Conservation (phyloP, 2,888 invertebrate genomes). For the Papilio gigon region DNA sequence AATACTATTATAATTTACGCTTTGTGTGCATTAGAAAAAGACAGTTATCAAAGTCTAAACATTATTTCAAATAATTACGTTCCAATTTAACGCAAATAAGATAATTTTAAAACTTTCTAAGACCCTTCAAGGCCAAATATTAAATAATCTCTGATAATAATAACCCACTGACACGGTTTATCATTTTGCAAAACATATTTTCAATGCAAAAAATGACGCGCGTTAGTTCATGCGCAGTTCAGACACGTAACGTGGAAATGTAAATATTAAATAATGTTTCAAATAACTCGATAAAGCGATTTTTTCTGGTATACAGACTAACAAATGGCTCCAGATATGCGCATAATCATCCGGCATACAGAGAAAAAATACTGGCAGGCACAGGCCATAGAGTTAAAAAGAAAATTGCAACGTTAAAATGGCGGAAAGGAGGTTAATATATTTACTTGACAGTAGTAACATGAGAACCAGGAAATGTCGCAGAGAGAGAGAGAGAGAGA, state of each 20-base stretch:
- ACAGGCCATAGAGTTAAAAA: neutral
- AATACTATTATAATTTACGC: neutral
- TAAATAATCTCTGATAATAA: constrained; percentile 33
- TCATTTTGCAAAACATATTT: constrained; percentile 35
- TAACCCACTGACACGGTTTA: constrained; percentile 44
- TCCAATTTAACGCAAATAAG: constrained; percentile 26
- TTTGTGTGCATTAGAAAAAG: neutral
- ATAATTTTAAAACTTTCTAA: constrained; percentile 23
- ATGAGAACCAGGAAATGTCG: no score
- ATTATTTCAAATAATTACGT: constrained; percentile 14
- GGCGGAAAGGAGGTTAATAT: no score
- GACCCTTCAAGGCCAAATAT: constrained; percentile 23
- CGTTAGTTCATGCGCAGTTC: constrained; percentile 28
- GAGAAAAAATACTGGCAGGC: neutral
- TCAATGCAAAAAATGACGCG: constrained; percentile 15
- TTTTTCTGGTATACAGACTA: neutral
- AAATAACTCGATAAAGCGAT: neutral
- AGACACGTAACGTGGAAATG: constrained; percentile 25
- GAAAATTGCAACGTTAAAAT: no score
- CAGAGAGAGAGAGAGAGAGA: no score
- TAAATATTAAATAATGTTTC: constrained; percentile 14
- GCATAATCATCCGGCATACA: neutral
- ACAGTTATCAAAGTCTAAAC: constrained; percentile 11
- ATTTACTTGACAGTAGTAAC: no score
- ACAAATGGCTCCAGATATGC: neutral